These are phyloP conservation scores for Ectemnius lituratus DNA, from an alignment of 2,888 invertebrate genomes.

Conservation along the genomic window DNA sequence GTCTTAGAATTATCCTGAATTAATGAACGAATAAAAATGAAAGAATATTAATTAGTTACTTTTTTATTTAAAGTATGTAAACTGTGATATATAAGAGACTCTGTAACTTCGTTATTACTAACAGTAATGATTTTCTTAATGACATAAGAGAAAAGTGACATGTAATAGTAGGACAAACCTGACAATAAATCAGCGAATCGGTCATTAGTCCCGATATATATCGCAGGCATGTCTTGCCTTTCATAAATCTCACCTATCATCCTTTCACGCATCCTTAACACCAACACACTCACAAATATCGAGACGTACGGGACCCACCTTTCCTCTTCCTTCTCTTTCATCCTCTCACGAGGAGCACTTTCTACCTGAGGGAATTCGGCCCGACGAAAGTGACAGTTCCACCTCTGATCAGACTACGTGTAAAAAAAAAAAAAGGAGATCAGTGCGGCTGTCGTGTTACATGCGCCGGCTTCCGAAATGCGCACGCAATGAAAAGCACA, in stretches of 20 bases:
- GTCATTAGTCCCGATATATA: too few relatives aligned
- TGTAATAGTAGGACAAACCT: not conserved
- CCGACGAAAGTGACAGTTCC: slow-evolving; percentile 21
- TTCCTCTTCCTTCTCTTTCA: not conserved
- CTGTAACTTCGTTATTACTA: too few relatives aligned
- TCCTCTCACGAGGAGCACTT: slow-evolving; percentile 30
- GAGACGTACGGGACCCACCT: not conserved
- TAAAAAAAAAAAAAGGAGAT: slow-evolving; percentile 11
- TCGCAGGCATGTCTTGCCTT: not conserved
- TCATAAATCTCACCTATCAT: slow-evolving; percentile 5
- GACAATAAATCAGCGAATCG: not conserved
- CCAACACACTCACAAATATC: slow-evolving; percentile 1
- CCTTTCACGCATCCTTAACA: slow-evolving; percentile 20
- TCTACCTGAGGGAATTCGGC: slow-evolving; percentile 18
- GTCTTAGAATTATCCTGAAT: too few relatives aligned
- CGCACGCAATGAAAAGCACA: not conserved
- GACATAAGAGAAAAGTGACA: not conserved
- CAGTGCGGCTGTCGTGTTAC: slow-evolving; percentile 6
- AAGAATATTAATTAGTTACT: too few relatives aligned
- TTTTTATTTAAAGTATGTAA: too few relatives aligned
- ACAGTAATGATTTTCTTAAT: too few relatives aligned
- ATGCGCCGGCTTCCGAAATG: slow-evolving; percentile 2
- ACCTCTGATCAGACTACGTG: slow-evolving; percentile 17
- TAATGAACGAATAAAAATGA: too few relatives aligned
- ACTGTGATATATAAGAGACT: too few relatives aligned